phyloP scores from a whole-genome alignment of 2,113 vertebrate genomes.

The Falco punctatus region DNA sequence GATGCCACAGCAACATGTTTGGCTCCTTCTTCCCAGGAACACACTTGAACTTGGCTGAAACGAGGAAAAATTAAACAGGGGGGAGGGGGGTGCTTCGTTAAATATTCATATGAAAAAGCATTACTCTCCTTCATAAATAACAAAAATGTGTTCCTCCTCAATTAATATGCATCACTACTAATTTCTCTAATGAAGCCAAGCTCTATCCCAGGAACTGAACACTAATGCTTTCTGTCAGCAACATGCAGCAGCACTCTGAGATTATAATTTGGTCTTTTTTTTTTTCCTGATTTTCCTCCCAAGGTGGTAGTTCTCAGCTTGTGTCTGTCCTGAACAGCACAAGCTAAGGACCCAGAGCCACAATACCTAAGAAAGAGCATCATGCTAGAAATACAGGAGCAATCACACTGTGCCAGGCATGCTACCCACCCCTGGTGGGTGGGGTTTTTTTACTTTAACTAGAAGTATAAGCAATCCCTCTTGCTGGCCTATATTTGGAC shows the following conservation, averaged over 20 bases:
- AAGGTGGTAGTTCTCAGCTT: not conserved
- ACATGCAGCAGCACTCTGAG: not conserved
- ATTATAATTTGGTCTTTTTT: not conserved
- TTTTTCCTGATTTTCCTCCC: not conserved
- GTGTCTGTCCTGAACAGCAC: not conserved
- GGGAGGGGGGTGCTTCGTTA: not conserved
- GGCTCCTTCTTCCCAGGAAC: not conserved
- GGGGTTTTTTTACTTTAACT: not conserved
- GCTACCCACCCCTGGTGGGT: not conserved
- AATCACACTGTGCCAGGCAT: not conserved
- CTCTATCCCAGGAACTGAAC: not conserved
- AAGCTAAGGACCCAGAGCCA: not conserved
- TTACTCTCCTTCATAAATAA: conserved; percentile 39
- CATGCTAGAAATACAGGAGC: not conserved
- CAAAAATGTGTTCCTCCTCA: not conserved
- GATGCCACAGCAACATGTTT: not conserved
- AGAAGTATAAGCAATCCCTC: not conserved
- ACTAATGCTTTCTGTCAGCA: conserved; percentile 7
- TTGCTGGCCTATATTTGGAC: not conserved
- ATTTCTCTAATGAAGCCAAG: not conserved
- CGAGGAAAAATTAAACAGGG: not conserved
- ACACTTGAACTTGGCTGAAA: not conserved
- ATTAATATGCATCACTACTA: conserved; percentile 33
- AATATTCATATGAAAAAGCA: conserved; percentile 24
- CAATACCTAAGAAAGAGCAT: not conserved